These are phyloP conservation scores for Drosophila mimetica DNA, from an alignment of 2,888 invertebrate genomes.

Conservation along the genomic window DNA sequence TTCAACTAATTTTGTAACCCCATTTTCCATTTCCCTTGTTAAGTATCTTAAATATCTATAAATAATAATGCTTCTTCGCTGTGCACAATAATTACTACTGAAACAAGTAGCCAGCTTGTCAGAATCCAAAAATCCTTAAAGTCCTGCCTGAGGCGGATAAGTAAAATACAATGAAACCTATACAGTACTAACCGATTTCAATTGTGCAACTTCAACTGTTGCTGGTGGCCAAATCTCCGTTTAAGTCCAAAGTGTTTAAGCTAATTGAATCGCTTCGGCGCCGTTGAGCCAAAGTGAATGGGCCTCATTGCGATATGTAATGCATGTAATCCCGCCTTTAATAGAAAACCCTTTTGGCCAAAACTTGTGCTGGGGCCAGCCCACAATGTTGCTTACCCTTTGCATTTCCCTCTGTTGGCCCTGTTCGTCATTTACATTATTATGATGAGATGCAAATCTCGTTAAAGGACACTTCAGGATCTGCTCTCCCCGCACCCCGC, in stretches of 20 bases:
- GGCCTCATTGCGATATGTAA: conserved; percentile 44
- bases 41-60: no score
- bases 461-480: conserved; percentile 77
- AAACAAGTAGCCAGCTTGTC: neutral
- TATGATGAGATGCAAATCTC: conserved; percentile 77
- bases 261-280: conserved; percentile 39
- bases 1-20: no score
- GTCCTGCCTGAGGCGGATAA: neutral
- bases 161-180: neutral
- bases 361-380: conserved; percentile 35
- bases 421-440: conserved; percentile 74
- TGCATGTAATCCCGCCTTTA: conserved; percentile 35
- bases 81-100: no score
- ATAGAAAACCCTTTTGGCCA: conserved; percentile 47
- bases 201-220: conserved; percentile 22
- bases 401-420: conserved; percentile 40
- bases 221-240: conserved; percentile 25
- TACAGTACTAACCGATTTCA: neutral
- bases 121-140: neutral
- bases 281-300: conserved; percentile 31
- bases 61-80: no score
- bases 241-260: conserved; percentile 25
- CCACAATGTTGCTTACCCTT: conserved; percentile 52
- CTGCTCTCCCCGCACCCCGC: conserved; percentile 51
- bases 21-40: no score